phyloP scores from a whole-genome alignment of 1,140 invertebrate species.

The Pachypeltis micranthus region DNA sequence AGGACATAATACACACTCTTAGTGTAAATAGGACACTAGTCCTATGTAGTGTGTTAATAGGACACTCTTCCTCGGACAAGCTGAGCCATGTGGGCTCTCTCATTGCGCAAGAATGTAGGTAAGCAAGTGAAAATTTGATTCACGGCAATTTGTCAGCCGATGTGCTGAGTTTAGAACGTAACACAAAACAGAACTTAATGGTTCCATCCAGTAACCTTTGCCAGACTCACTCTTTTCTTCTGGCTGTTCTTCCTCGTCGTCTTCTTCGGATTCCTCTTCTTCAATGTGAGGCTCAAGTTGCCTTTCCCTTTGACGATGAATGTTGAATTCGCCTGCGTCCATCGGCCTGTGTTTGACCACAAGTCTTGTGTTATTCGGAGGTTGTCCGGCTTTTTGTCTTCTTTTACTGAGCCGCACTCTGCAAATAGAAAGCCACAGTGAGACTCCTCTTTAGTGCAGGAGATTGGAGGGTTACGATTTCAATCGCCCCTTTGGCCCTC shows the following conservation, averaged over 20 bases:
- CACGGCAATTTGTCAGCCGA: not conserved
- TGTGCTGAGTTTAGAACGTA: not conserved
- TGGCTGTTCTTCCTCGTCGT: constrained; percentile 29
- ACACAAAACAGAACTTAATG: no score
- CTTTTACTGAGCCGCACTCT: constrained; percentile 84
- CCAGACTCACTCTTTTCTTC: not conserved
- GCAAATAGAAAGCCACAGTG: no score
- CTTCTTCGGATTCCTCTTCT: constrained; percentile 59
- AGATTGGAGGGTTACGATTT: no score
- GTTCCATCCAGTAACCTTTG: not conserved
- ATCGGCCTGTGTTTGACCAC: constrained; percentile 83
- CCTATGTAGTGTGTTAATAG: no score
- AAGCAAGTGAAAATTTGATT: not conserved
- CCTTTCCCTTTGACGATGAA: constrained; percentile 73
- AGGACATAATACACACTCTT: no score
- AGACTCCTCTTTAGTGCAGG: no score
- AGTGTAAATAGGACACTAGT: no score
- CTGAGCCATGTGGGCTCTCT: no score
- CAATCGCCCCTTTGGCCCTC: no score
- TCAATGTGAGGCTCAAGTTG: constrained; percentile 73
- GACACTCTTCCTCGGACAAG: no score
- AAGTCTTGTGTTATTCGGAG: constrained; percentile 65
- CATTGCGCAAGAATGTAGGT: not conserved
- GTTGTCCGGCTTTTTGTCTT: constrained; percentile 57
- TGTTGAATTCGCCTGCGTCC: constrained; percentile 71